A percentile compares a stretch with the other conserved stretches of the same genome.
These are phyloP conservation scores for Pachymerium ferrugineum DNA, from an alignment of 2,888 invertebrate species.

Conservation along the genomic window DNA sequence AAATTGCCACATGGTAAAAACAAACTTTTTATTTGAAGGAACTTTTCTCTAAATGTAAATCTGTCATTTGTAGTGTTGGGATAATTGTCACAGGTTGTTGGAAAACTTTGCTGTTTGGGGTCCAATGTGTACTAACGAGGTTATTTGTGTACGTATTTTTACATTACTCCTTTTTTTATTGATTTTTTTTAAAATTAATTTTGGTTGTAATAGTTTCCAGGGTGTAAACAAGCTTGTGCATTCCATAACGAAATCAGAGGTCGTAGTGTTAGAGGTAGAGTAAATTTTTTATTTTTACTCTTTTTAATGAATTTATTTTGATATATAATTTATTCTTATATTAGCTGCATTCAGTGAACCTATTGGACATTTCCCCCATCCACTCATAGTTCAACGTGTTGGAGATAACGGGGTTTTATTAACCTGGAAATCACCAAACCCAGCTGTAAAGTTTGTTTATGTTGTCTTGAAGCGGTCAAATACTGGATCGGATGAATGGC, in stretches of 20 bases:
- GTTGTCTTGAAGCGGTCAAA: background rate
- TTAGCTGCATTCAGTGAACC: background rate
- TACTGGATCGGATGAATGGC: background rate
- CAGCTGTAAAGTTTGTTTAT: background rate
- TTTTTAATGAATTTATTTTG: too few relatives aligned
- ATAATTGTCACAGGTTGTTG: background rate
- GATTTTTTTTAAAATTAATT: background rate
- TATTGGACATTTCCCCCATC: background rate
- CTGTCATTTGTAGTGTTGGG: background rate
- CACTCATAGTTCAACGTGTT: background rate
- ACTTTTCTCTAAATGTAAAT: background rate
- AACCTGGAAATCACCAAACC: background rate
- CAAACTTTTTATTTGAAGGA: background rate
- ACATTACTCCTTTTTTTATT: background rate
- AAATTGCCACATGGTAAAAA: background rate
- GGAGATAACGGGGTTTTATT: background rate
- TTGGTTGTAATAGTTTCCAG: background rate
- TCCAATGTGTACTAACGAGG: background rate
- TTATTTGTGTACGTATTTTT: constrained; percentile 1
- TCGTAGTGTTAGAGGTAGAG: background rate
- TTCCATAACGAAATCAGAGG: background rate
- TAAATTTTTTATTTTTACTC: background rate
- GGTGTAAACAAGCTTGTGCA: background rate
- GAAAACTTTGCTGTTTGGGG: background rate
- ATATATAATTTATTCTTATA: background rate